A percentile compares a stretch with the other conserved stretches of the same genome.
phyloP scores from a whole-genome alignment of 2,888 invertebrate species.

The Lordiphosa fenestrarum region DNA sequence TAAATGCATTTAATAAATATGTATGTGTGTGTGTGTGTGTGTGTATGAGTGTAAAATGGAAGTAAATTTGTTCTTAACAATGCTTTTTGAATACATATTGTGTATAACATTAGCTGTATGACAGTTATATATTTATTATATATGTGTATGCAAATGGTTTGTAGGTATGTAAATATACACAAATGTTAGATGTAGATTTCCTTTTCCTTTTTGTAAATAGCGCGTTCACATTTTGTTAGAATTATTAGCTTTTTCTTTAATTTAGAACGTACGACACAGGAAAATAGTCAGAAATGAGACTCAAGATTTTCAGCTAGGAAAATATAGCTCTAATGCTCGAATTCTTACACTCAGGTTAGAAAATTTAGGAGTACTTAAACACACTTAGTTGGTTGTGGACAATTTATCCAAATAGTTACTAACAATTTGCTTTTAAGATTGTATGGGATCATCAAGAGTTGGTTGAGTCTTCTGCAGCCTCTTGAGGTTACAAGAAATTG shows the following conservation, averaged over 20 bases:
- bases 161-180: constrained; percentile 34
- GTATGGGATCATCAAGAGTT: too few relatives aligned
- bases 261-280: too few relatives aligned
- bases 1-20: constrained; percentile 72
- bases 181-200: constrained; percentile 20
- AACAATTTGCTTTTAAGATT: too few relatives aligned
- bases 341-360: too few relatives aligned
- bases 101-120: constrained; percentile 41
- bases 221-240: constrained; percentile 58
- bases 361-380: too few relatives aligned
- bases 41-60: constrained; percentile 58
- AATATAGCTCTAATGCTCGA: too few relatives aligned
- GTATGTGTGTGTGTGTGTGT: constrained; percentile 31
- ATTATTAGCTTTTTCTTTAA: constrained; percentile 39
- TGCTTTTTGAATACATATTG: constrained; percentile 51
- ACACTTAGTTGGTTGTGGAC: too few relatives aligned
- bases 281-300: too few relatives aligned
- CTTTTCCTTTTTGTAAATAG: constrained; percentile 37
- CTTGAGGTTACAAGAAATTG: too few relatives aligned
- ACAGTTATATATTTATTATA: constrained; percentile 30
- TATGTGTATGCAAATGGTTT: constrained; percentile 26
- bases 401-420: too few relatives aligned
- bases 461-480: too few relatives aligned
- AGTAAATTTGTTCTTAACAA: constrained; percentile 76
- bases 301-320: too few relatives aligned